Conservation (phyloP, 2,113 vertebrate species). For the Lates calcarifer region DNA sequence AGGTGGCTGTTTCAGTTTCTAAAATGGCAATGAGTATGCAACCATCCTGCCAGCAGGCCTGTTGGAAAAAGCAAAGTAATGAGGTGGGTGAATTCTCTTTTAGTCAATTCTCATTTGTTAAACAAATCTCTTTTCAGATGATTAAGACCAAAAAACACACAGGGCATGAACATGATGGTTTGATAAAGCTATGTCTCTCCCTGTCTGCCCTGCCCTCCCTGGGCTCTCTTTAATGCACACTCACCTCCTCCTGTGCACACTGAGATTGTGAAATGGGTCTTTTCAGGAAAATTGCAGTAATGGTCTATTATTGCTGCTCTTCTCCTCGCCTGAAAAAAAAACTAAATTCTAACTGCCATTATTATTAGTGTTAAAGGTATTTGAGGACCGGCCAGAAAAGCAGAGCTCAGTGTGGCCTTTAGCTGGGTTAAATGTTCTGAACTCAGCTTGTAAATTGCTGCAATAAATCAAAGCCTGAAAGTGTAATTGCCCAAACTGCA, state of each 20-base stretch:
- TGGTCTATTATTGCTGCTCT: constrained; percentile 68
- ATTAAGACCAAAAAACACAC: background rate
- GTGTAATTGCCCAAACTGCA: constrained; percentile 43
- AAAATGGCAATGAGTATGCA: background rate
- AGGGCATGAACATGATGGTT: background rate
- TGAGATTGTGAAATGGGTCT: constrained; percentile 62
- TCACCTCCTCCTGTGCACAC: constrained; percentile 55
- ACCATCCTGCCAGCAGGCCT: background rate
- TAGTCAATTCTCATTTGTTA: background rate
- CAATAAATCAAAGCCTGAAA: constrained; percentile 50
- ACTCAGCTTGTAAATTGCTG: constrained; percentile 56
- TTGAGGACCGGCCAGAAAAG: constrained; percentile 37
- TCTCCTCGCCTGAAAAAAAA: constrained; percentile 47
- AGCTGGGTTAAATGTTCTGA: constrained; percentile 64
- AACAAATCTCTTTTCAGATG: background rate
- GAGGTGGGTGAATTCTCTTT: constrained; percentile 2
- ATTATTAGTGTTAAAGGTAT: constrained; percentile 63
- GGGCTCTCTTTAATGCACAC: constrained; percentile 57
- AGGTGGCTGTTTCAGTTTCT: constrained; percentile 15
- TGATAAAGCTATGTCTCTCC: constrained; percentile 13
- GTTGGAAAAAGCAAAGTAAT: background rate
- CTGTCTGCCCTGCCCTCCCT: constrained; percentile 27
- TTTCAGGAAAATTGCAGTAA: constrained; percentile 71
- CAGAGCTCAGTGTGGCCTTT: constrained; percentile 49
- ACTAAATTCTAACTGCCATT: constrained; percentile 50